These are phyloP conservation scores for Kuschelorhynchus macadamiae DNA, from an alignment of 2,888 invertebrate genomes.

Conservation along the genomic window DNA sequence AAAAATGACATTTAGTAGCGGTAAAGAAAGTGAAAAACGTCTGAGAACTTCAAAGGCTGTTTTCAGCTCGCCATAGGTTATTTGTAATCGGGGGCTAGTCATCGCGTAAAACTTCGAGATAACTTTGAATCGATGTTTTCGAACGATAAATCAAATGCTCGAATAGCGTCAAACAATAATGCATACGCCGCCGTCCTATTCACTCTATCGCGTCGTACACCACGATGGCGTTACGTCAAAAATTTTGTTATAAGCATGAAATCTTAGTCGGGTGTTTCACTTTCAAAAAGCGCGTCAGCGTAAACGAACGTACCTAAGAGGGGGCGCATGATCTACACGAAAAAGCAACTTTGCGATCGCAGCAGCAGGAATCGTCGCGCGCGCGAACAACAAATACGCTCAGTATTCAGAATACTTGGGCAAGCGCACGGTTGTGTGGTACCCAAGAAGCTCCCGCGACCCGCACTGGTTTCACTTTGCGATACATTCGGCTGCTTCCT, in stretches of 20 bases:
- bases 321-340: constrained; percentile 24
- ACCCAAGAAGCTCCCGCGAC: constrained; percentile 64
- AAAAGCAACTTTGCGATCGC: constrained; percentile 6
- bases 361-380: constrained; percentile 39
- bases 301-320: constrained; percentile 47
- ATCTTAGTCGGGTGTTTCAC: constrained; percentile 66
- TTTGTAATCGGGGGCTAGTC: too few species aligned
- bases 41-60: too few species aligned
- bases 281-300: constrained; percentile 69
- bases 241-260: constrained; percentile 63
- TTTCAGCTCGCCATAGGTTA: too few species aligned
- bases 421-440: constrained; percentile 69
- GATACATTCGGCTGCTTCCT: constrained; percentile 7
- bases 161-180: constrained; percentile 25
- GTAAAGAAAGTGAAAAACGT: too few species aligned
- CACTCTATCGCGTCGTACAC: constrained; percentile 23
- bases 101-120: too few species aligned
- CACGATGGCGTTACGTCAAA: constrained; percentile 66
- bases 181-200: constrained; percentile 32
- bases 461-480: constrained; percentile 26
- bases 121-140: too few species aligned
- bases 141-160: too few species aligned
- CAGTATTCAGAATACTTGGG: constrained; percentile 66
- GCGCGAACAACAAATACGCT: constrained; percentile 23
- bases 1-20: too few species aligned